These are phyloP conservation scores for Pseudomyrmex gracilis DNA, from an alignment of 1,140 invertebrate genomes.

Conservation along the genomic window DNA sequence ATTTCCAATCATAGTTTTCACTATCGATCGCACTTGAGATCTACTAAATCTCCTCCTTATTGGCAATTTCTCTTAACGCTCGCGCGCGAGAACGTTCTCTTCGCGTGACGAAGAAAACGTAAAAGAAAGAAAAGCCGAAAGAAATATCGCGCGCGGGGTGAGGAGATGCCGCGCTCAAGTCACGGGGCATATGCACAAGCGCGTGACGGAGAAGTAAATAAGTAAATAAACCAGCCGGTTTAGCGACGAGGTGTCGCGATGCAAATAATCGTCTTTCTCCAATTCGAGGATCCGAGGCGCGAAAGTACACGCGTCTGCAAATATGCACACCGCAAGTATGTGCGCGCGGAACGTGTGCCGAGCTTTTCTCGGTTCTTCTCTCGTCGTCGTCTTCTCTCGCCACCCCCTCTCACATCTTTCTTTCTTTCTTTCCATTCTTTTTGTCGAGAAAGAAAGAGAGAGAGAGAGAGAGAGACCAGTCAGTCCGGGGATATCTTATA, in stretches of 20 bases:
- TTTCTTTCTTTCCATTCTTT: constrained; percentile 1
- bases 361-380: constrained; percentile 72
- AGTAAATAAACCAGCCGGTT: constrained; percentile 81
- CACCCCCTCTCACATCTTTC: constrained; percentile 34
- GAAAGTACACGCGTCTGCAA: constrained; percentile 80
- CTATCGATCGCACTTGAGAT: constrained; percentile 1
- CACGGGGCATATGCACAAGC: constrained; percentile 67
- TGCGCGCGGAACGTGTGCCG: constrained; percentile 63
- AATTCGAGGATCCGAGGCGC: constrained; percentile 75
- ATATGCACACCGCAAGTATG: constrained; percentile 75
- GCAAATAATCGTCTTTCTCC: constrained; percentile 78
- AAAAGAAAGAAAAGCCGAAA: neutral
- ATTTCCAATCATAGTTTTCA: neutral
- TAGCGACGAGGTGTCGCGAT: constrained; percentile 79
- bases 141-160: constrained; percentile 21
- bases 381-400: constrained; percentile 55
- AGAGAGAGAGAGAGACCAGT: neutral
- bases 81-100: constrained; percentile 25
- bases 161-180: neutral
- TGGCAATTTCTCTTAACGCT: constrained; percentile 2
- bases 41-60: constrained; percentile 11
- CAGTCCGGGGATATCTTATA: constrained; percentile 60
- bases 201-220: constrained; percentile 79
- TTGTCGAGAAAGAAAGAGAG: too few species aligned
- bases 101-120: neutral